Evolutionary conservation across 1,140 invertebrate genomes (phyloP).

Genomic region (Drosophila insularis): DNA sequence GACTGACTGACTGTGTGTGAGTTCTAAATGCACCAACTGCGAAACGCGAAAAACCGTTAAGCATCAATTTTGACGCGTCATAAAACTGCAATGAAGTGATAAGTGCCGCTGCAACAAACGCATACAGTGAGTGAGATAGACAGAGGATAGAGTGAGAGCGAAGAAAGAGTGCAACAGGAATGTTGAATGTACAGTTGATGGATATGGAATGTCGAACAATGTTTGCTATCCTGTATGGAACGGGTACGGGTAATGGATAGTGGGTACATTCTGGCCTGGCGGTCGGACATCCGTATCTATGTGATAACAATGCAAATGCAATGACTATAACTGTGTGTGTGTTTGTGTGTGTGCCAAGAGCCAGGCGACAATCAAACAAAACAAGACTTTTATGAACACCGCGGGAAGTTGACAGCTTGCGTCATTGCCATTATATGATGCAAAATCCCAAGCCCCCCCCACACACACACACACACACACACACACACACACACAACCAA

Average conservation of each 20-base stretch:
- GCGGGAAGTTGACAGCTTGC: conserved; percentile 80
- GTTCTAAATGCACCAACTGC: conserved; percentile 69
- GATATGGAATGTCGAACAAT: conserved; percentile 49
- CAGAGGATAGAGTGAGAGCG: background rate
- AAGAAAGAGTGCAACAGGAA: conserved; percentile 51
- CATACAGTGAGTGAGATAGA: conserved; percentile 10
- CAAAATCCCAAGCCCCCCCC: conserved; percentile 45
- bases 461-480: background rate
- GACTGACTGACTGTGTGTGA: background rate
- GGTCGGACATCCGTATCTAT: conserved; percentile 68
- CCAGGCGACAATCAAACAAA: conserved; percentile 71
- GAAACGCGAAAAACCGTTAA: conserved; percentile 77
- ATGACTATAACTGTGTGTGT: conserved; percentile 36
- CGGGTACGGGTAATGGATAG: too few relatives aligned
- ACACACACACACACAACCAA: too few relatives aligned
- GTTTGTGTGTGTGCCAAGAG: background rate
- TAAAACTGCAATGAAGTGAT: conserved; percentile 81
- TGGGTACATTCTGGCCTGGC: conserved; percentile 29
- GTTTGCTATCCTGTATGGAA: conserved; percentile 7
- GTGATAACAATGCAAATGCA: conserved; percentile 79
- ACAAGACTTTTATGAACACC: conserved; percentile 79
- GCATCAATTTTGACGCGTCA: conserved; percentile 81
- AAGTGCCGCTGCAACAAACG: conserved; percentile 60
- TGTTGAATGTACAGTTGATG: conserved; percentile 63
- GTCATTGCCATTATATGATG: conserved; percentile 74